Evolutionary conservation across 30 jellyfish, hydroid and myxozoan species (phyloP).

Genomic region (Sanderia malayensis): DNA sequence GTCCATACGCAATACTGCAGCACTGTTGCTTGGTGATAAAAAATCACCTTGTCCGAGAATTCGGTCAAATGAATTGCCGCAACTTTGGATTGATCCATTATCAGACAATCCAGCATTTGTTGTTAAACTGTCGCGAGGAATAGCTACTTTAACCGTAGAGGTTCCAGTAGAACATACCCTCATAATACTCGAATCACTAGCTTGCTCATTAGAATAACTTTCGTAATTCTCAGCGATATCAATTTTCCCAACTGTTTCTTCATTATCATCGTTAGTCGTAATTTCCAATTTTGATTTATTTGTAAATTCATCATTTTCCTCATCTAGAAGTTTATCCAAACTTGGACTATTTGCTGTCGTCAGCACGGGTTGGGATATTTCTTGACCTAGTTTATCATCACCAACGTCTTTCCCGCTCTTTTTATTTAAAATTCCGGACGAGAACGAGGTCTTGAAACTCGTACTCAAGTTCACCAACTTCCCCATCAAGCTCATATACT

Average conservation of each 20-base stretch:
- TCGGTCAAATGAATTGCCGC: slow-evolving; percentile 20
- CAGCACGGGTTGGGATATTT: neutral
- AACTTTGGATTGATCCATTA: neutral
- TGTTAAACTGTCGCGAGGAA: neutral
- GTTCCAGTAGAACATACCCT: neutral
- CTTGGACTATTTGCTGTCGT: neutral
- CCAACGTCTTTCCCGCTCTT: neutral
- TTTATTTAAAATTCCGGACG: slow-evolving; percentile 40
- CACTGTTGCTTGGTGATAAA: slow-evolving; percentile 14
- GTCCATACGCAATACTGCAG: neutral
- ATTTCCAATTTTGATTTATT: slow-evolving; percentile 39
- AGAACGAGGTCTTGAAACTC: slow-evolving; percentile 48
- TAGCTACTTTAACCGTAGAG: neutral
- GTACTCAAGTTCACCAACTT: slow-evolving; percentile 52
- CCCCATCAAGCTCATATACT: slow-evolving; percentile 28
- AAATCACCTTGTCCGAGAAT: slow-evolving; percentile 30
- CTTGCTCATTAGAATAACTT: no score
- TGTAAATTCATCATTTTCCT: slow-evolving; percentile 37
- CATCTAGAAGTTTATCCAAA: slow-evolving; percentile 20
- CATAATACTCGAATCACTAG: neutral
- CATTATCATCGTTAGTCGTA: neutral
- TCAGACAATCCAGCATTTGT: neutral
- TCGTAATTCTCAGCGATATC: no score
- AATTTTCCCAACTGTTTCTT: neutral
- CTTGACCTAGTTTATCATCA: neutral